These are phyloP conservation scores for Sitta europaea DNA, from an alignment of 2,113 vertebrate genomes.

Conservation along the genomic window DNA sequence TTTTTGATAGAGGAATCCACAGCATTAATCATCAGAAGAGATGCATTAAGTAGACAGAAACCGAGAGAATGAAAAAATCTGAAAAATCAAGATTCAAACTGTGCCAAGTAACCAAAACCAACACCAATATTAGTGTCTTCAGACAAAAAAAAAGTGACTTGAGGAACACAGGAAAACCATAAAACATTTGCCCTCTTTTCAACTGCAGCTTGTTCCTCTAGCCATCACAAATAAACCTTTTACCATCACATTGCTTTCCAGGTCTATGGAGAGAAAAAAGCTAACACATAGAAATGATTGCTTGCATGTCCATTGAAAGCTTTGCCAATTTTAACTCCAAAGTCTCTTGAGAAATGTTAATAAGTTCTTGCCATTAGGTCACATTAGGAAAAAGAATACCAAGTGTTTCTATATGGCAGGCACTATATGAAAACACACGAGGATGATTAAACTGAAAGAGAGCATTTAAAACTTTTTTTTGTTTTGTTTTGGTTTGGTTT, in stretches of 20 bases:
- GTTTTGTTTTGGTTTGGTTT: too few species aligned
- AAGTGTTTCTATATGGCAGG: background rate
- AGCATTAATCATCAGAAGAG: background rate
- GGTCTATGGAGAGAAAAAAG: background rate
- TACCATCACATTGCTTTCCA: background rate
- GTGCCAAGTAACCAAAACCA: background rate
- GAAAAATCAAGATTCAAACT: background rate
- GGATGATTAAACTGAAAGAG: background rate
- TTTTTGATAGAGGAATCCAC: background rate
- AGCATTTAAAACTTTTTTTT: background rate
- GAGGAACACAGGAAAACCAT: background rate
- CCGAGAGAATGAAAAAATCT: background rate
- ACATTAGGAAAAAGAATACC: background rate
- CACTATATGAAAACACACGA: background rate
- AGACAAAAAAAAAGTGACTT: background rate
- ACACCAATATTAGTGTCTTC: background rate
- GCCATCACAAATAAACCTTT: background rate
- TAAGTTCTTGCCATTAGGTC: background rate
- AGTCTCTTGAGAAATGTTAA: background rate
- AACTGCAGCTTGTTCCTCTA: background rate
- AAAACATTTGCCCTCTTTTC: background rate
- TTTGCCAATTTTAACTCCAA: background rate
- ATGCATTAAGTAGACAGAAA: background rate
- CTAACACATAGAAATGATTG: background rate
- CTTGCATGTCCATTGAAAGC: background rate